These are phyloP conservation scores for Oncorhynchus clarkii DNA, from an alignment of 2,113 vertebrate genomes.

Conservation along the genomic window DNA sequence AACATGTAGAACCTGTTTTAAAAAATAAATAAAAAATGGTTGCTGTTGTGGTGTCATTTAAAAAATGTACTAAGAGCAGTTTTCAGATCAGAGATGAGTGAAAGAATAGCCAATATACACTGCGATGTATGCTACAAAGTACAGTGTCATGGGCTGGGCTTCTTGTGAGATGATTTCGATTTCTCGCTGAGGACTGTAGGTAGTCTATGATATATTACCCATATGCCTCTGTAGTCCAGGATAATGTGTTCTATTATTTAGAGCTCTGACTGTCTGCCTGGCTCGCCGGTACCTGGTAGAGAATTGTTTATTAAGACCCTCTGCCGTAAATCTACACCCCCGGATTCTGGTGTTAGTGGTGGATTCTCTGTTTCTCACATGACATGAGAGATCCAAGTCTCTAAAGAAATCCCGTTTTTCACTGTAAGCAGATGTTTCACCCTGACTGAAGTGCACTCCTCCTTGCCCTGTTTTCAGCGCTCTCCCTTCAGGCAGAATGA, in stretches of 20 bases:
- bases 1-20: too few species aligned
- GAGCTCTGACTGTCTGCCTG: background rate
- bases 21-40: too few species aligned
- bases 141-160: too few species aligned
- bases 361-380: conserved; percentile 1
- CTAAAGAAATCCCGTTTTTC: conserved; percentile 26
- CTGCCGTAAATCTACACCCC: conserved; percentile 16
- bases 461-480: conserved; percentile 17
- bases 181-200: background rate
- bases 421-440: conserved; percentile 55
- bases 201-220: background rate
- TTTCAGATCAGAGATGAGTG: too few species aligned
- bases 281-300: conserved; percentile 3
- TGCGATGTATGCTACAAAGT: too few species aligned
- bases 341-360: conserved; percentile 11
- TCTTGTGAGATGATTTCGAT: background rate
- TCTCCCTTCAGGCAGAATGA: conserved; percentile 38
- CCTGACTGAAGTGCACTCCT: background rate
- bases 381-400: conserved; percentile 20
- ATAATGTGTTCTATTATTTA: background rate
- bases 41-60: too few species aligned
- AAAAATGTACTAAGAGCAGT: background rate
- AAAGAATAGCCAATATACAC: too few species aligned
- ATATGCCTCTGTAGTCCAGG: background rate
- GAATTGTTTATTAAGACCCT: conserved; percentile 15